phyloP scores from a whole-genome alignment of 2,113 vertebrate genomes.

The human (Homo sapiens) region GRCh38 chr1:47215501-47216000 shows the following conservation, averaged over 20 bases:
- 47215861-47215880: background rate
- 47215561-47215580: background rate
- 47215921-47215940: background rate
- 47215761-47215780: background rate
- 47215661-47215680: background rate
- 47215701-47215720: background rate
- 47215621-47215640: background rate
- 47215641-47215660: background rate
- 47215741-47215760: background rate
- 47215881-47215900: background rate
- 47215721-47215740: background rate
- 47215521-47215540: background rate
- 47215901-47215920: background rate
- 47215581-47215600: background rate
- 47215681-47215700: background rate
- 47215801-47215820: background rate
- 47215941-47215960: background rate
- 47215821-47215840: background rate
- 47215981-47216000: background rate
- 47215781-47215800: background rate
- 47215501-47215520: background rate
- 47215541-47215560: background rate
- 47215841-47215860: background rate
- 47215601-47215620: background rate
- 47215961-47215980: background rate